Percentiles rank a stretch among this genome's conserved stretches.
Evolutionary conservation across 2,113 vertebrate genomes (phyloP).

Genomic region (Pedetes capensis): DNA sequence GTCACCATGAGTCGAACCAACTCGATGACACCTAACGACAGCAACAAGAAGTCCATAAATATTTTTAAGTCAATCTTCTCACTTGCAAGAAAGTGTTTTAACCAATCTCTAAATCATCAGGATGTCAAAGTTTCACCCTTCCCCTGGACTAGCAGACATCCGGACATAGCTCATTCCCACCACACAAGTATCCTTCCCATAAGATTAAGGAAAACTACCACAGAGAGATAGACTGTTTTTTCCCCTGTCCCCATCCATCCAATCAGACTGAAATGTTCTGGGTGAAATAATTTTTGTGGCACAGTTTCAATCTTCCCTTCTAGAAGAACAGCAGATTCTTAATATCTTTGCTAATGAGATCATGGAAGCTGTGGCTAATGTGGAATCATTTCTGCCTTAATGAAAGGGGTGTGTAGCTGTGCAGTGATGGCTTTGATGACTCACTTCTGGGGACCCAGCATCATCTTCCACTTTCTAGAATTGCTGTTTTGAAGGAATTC

Average conservation of each 20-base stretch:
- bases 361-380: slow-evolving; percentile 62
- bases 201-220: slow-evolving; percentile 21
- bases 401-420: slow-evolving; percentile 33
- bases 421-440: slow-evolving; percentile 42
- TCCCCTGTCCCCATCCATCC: neutral
- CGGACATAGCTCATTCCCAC: neutral
- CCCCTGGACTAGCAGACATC: neutral
- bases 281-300: slow-evolving; percentile 62
- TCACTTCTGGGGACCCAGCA: slow-evolving; percentile 12
- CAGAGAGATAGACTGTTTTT: neutral
- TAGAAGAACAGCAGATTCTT: slow-evolving; percentile 25
- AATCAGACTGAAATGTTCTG: slow-evolving; percentile 42
- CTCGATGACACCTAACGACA: no score
- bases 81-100: neutral
- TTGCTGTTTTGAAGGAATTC: neutral
- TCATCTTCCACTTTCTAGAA: slow-evolving; percentile 25
- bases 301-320: neutral
- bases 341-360: slow-evolving; percentile 68
- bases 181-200: neutral
- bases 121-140: neutral
- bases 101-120: neutral
- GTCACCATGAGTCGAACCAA: no score
- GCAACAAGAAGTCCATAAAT: no score
- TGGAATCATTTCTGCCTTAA: slow-evolving; percentile 54
- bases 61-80: neutral